Evolutionary conservation across 2,113 vertebrate species (phyloP).

Genomic region (Heterotis niloticus): DNA sequence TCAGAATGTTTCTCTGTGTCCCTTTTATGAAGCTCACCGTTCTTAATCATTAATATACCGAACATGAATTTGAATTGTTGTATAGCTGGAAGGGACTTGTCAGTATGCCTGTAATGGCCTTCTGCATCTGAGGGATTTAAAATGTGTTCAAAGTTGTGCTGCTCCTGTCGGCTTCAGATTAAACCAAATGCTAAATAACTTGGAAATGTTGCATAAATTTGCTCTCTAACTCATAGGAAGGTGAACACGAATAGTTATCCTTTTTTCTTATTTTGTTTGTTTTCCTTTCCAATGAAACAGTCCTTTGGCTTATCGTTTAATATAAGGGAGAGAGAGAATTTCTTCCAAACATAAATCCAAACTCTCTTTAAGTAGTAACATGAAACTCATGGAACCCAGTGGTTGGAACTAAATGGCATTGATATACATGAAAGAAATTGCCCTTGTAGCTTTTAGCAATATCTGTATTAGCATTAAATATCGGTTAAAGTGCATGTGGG

Average conservation of each 20-base stretch:
- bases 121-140: conserved; percentile 7
- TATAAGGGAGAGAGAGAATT: background rate
- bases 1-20: background rate
- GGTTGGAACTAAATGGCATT: background rate
- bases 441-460: background rate
- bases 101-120: background rate
- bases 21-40: background rate
- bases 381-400: background rate
- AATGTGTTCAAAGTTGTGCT: conserved; percentile 2
- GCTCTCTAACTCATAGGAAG: background rate
- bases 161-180: background rate
- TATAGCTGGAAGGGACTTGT: background rate
- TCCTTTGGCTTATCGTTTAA: background rate
- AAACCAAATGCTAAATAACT: background rate
- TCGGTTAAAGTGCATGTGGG: background rate
- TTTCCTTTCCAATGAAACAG: background rate
- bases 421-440: background rate
- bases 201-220: conserved; percentile 16
- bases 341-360: background rate
- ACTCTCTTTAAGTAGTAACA: background rate
- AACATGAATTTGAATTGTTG: background rate
- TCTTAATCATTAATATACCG: background rate
- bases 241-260: background rate
- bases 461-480: background rate
- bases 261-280: background rate